These are phyloP conservation scores for Pemphredon lugubris DNA, from an alignment of 2,888 invertebrate species.

Conservation along the genomic window DNA sequence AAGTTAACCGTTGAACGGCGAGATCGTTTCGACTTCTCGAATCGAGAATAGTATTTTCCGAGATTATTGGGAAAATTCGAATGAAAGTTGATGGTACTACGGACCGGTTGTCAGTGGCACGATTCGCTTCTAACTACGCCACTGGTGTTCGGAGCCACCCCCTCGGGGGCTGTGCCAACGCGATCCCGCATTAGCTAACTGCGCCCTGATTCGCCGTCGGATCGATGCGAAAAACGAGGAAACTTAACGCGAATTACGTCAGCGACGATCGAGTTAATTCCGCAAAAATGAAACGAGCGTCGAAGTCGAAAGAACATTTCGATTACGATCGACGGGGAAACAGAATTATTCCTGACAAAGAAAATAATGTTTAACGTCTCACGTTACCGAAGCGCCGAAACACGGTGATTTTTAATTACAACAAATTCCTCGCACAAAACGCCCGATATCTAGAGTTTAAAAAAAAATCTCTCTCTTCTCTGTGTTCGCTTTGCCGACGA, in stretches of 20 bases:
- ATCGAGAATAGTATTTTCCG: not conserved
- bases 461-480: no score
- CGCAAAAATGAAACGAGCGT: slow-evolving; percentile 17
- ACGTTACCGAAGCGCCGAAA: no score
- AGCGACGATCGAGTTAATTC: slow-evolving; percentile 45
- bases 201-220: slow-evolving; percentile 76
- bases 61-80: slow-evolving; percentile 15
- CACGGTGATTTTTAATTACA: no score
- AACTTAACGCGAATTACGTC: slow-evolving; percentile 70
- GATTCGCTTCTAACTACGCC: slow-evolving; percentile 63
- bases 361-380: no score
- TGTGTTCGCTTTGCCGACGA: no score
- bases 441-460: no score
- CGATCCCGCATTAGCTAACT: slow-evolving; percentile 77
- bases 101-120: slow-evolving; percentile 60
- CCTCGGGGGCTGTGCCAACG: slow-evolving; percentile 74
- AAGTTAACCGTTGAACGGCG: not conserved
- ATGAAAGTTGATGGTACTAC: slow-evolving; percentile 21
- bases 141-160: slow-evolving; percentile 65
- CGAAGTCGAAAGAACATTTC: not conserved
- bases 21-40: not conserved
- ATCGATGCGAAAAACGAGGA: slow-evolving; percentile 74
- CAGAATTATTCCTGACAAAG: not conserved
- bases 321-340: not conserved
- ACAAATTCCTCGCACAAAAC: no score